A percentile compares a stretch with the other conserved stretches of the same genome.
These are phyloP conservation scores for Aegotheles bennettii DNA, from an alignment of 2,113 vertebrate species.

Conservation along the genomic window DNA sequence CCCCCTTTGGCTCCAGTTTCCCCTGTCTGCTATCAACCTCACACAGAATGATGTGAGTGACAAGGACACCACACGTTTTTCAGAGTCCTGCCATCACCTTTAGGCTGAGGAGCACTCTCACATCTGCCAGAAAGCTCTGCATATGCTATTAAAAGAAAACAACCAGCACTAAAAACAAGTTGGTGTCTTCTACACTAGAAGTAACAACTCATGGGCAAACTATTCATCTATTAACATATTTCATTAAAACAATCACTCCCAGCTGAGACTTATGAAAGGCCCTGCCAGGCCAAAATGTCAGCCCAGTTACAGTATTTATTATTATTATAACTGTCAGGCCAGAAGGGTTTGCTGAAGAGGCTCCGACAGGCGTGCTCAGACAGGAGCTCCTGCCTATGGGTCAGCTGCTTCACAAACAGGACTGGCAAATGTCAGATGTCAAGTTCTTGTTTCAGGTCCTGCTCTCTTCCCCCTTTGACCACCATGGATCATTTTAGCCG, in stretches of 20 bases:
- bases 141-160: not conserved
- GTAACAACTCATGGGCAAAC: constrained; percentile 4
- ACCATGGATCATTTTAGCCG: not conserved
- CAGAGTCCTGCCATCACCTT: not conserved
- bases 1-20: not conserved
- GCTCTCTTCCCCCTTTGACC: not conserved
- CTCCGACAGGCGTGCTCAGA: not conserved
- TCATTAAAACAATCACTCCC: constrained; percentile 28
- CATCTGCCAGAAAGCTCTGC: not conserved
- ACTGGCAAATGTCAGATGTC: not conserved
- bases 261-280: not conserved
- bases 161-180: not conserved
- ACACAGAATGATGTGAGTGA: not conserved
- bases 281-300: not conserved
- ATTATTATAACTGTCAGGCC: constrained; percentile 36
- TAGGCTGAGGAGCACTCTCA: not conserved
- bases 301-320: not conserved
- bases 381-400: not conserved
- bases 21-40: not conserved
- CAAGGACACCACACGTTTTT: not conserved
- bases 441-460: not conserved
- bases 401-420: not conserved
- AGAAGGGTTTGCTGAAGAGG: constrained; percentile 9
- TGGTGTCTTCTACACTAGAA: not conserved
- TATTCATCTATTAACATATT: constrained; percentile 21